Base-by-base conservation (phyloP, 2,888 invertebrate species). In the Machimus atricapillus region DNA sequence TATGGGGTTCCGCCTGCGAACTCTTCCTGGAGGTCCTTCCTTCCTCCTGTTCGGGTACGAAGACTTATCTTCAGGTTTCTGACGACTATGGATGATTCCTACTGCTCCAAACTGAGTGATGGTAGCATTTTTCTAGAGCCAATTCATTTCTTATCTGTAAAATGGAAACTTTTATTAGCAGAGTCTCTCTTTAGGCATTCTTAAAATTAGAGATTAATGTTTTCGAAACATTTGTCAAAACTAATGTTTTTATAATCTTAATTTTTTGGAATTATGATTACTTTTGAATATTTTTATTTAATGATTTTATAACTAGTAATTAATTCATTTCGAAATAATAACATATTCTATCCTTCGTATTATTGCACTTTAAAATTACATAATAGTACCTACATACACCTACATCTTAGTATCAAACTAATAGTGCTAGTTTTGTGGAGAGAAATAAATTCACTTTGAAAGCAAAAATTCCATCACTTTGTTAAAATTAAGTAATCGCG, bases 1-100 rank as follows among this genome's bases (percentile, higher is more conserved):
- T n/a, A n/a, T 86, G 85, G 87, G 73, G 79, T 79, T 79, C 37
- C 73, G 81, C 73, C 66, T 74, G 40, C 9, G n/a, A 27, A 27
- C 56, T 27, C 27, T 40, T 76, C 19, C 79, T 87, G 85, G 83
- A 31, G 77, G n/a, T 85, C 66, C 73, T 76, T 31, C 31, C 23
- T 78, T 58, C 31, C 73, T 56, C 37, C 85, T 27, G 23, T 27
- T 66, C 23, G 66, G 19, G 19, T 27, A 34, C 31, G 82, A 31
- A 74, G 56, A 56, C 40, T 87, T 85, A 58, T 58, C 78, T 40
- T 23, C 16, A 40, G 19, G 76, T 58, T 19, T 46, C 16, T 76
- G 34, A 14, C 34, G 23, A 76, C 76, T 76, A n/a, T 16, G n/a
- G n/a, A 3, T 23, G 6, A 34, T 52, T 76, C 19, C 76, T 37